Base-by-base conservation (phyloP, 2,888 invertebrate species). In the Linnaemya tessellans region DNA sequence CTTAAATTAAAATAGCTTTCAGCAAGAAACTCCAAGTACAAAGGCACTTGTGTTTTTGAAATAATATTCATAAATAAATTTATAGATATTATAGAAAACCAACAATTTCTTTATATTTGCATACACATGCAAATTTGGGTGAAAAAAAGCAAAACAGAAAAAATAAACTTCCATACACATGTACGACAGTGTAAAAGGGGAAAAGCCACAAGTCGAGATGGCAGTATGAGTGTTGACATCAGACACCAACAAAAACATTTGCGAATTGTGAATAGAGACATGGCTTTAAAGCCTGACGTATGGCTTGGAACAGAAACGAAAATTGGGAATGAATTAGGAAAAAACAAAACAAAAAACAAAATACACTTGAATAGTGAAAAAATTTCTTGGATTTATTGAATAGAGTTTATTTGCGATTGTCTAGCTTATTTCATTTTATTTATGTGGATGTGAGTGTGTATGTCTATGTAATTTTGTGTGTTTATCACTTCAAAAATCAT, bases 121-220 rank as follows among this genome's bases (percentile, higher is more conserved):
- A 84, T 84, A 51, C 70, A 80, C 35, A 71, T 80, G 56, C 70
- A 65, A 74, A 64, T 30, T 30, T n/a, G n/a, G 30, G 3, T 38
- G 5, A 3, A n/a, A 51, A 15, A 38, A 38, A 51, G 51, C 9
- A 49, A 58, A 38, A 35, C 4, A 11, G 2, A 35, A 46, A 58
- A 38, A n/a, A 51, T 3, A 77, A 65, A 62, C 49, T 25, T 64
- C 15, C 51, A 67, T 67, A 67, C 35, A 78, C 78, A 74, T 75
- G 80, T 84, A 75, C 51, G 58, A 70, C 75, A 80, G 74, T 80
- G 79, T 80, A 80, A 84, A 84, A 74, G 84, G 84, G 79, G 74
- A 84, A 79, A 84, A 80, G 84, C 79, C 84, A 84, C 74, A 75
- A 84, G 80, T 84, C 80, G 62, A 80, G 80, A 84, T 84, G 80